Evolutionary conservation across 2,797 vertebrate species (phyloP), one percentile per base, ranked within the genome.

Genomic region (Betta splendens): DNA sequence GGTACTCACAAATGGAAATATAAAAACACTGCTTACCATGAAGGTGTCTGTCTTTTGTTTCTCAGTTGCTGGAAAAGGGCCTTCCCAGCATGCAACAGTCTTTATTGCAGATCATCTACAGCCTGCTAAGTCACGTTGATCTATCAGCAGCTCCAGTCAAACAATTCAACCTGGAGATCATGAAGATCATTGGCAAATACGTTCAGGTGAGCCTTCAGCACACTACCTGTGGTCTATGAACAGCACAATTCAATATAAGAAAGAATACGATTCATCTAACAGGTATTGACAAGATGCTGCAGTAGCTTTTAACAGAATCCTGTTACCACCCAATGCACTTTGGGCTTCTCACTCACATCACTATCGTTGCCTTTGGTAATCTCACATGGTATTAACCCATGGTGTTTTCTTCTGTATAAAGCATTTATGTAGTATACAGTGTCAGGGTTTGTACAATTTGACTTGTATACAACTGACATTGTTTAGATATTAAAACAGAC

Each of bases 131-230:
- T 91, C 94, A 99, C 43, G 92, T 98, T 50, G 98, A 99, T 84
- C 90, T 99, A 9, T 96, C 96, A 7, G 88, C 95, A 39, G 95
- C 96, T 32, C 98, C 98, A 0, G 95, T 96, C 64, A 99, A 98
- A 72, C 95, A 98, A 89, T 99, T 99, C 82, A 99, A 99, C 85
- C 90, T 99, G 83, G 97, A 99, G 85, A 98, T 99, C 85, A 98
- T 99, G 90, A 99, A 99, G 86, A 92, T 97, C 64, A 99, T 99
- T 57, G 94, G 97, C 66, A 99, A 99, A 94, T 99, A 99, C 43
- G 95, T 99, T 29, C 98, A 99, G 95, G 98, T 99, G 43, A 81
- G 94, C 69, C 2, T n/a, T 63, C 12, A 47, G 0, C 1, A 12
- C 40, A 15, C 9, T 26, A 29, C 2, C 10, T 11, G 9, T 49